Evolutionary conservation across 2,888 invertebrate species (phyloP), one percentile per base, ranked within the genome.

Genomic region (Tineola bisselliella): DNA sequence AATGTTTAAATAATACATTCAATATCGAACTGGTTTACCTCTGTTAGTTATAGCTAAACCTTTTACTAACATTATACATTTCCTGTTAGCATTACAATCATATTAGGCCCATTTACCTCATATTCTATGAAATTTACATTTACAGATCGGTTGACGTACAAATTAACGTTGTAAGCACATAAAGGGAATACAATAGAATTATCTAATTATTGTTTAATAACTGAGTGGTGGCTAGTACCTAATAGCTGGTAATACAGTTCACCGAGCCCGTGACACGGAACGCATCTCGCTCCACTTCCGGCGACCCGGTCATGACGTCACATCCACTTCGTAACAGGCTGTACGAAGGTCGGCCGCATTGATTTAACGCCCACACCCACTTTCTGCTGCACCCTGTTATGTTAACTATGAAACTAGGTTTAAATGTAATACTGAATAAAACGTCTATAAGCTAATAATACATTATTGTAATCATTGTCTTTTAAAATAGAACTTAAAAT

Each of bases 331-430:
- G 38, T 31, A 31, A 70, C 75, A 69, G 70, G 67, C 73, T 69
- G 71, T 69, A 68, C 75, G 79, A 86, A 86, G 86, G 86, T 86
- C 84, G 76, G 67, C 70, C 70, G 73, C 82, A 84, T 86, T 79
- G 84, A 86, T 86, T 80, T 79, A 76, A 69, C 73, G 72, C 71
- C 73, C 76, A 73, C 73, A 72, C 76, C 73, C 70, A 70, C 67
- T 63, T 43, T 59, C 65, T 62, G 63, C 64, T 62, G 60, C 60
- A 60, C 60, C 60, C 60, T 44, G 60, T 38, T 38, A 38, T 38
- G 38, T 38, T n/a, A 10, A 10, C n/a, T 38, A n/a, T n/a, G 1
- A 38, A 38, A 38, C 10, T 38, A 38, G n/a, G 38, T 6, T 10
- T 12, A 1, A 38, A 38, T n/a, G n/a, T n/a, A 3, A 38, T 38